Conservation (phyloP, 2,113 vertebrate species). For the Indicator indicator region DNA sequence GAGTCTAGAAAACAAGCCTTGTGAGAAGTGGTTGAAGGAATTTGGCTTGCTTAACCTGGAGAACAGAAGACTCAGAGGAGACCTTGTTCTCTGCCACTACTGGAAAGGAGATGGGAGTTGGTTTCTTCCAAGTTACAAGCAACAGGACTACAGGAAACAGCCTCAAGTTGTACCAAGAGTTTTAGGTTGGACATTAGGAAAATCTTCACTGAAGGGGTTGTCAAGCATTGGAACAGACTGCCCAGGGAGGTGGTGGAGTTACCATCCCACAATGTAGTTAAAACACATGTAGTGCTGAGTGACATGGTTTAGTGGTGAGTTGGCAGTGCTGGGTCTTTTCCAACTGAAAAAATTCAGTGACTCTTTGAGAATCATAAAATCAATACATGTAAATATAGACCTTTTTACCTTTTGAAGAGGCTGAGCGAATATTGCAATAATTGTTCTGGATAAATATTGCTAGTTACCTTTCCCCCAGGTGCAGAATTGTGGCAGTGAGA, state of each 20-base stretch:
- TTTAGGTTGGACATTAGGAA: neutral
- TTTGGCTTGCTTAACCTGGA: neutral
- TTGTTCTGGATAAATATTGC: neutral
- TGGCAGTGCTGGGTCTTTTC: neutral
- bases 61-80: neutral
- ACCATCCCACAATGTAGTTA: neutral
- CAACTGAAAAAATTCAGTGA: neutral
- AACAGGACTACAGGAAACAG: neutral
- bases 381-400: rapidly evolving
- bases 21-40: neutral
- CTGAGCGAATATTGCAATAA: neutral
- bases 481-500: neutral
- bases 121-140: neutral
- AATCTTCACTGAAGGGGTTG: neutral
- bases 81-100: neutral
- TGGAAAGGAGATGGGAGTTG: neutral
- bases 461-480: neutral
- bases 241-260: neutral
- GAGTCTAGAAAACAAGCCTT: neutral
- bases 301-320: neutral
- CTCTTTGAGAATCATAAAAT: neutral
- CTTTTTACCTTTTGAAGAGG: neutral
- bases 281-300: neutral
- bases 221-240: neutral
- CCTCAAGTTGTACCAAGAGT: neutral